Conservation (phyloP, 2,113 vertebrate genomes). For the Heteronetta atricapilla region DNA sequence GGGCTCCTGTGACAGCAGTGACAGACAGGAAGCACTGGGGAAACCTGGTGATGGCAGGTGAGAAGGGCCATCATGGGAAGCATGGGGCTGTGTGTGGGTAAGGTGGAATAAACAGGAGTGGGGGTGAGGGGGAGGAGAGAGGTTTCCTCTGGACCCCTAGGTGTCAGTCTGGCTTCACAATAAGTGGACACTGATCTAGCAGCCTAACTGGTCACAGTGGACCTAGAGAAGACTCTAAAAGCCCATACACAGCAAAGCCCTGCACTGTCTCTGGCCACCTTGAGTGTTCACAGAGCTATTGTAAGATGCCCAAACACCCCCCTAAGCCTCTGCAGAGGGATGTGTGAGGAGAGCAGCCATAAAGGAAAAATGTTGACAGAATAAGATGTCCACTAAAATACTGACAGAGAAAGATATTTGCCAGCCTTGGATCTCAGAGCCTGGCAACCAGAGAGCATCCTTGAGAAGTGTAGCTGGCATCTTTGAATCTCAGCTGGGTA, state of each 20-base stretch:
- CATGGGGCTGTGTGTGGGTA: too few species aligned
- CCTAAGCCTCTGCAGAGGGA: background rate
- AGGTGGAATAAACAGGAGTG: background rate
- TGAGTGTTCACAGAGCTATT: background rate
- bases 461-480: background rate
- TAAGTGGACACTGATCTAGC: background rate
- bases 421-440: background rate
- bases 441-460: background rate
- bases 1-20: background rate
- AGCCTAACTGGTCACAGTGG: background rate
- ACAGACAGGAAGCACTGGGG: background rate
- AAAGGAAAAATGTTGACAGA: too few species aligned
- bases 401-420: background rate
- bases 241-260: background rate
- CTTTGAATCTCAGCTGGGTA: background rate
- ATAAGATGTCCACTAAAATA: background rate
- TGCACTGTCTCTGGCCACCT: background rate
- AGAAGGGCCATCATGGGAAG: background rate
- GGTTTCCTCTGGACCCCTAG: too few species aligned
- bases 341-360: too few species aligned
- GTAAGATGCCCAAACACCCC: background rate
- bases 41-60: background rate
- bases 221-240: background rate
- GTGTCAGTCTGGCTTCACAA: too few species aligned
- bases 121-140: too few species aligned